Base-by-base conservation (phyloP, 2,888 invertebrate genomes). In the Charanyca ferruginea region DNA sequence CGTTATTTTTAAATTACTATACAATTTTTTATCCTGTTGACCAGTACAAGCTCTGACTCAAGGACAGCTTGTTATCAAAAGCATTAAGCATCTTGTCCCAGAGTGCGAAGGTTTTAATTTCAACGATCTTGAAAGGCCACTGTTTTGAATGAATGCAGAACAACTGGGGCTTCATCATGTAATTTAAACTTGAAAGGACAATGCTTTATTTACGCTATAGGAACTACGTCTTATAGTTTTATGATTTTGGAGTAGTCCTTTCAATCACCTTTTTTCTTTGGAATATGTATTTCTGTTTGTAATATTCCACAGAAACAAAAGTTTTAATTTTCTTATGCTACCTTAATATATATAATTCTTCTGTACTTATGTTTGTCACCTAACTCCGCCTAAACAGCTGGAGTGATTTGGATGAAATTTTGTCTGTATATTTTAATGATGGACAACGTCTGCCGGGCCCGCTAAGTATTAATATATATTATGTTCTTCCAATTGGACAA, bases 91-190 rank as follows among this genome's bases (percentile, higher is more conserved):
- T 42, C 22, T 53, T 53, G 16, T 32, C 28, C 28, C 25, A 13
- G 51, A 45, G 18, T 18, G 0, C 0, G 2, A 11, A 25, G 22
- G 23, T 18, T 47, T 20, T 20, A 59, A 45, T 62, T 44, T 55
- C 38, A 69, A 42, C 11, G 3, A 35, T 28, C 9, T 32, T 48
- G 9, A 47, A 60, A 47, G 0, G 25, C 32, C 7, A 9, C 1
- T 32, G 16, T 28, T 53, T 44, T 53, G 16, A 23, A 6, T 48
- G 35, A 9, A 38, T 9, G 32, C 22, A 16, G 23, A 41, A 35
- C 58, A 75, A 63, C 28, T 48, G 23, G 20, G 28, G 20, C 41
- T 41, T 41, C n/a, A 20, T 16, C 18, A 38, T 48, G 42, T 47
- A 45, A 52, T 53, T 70, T 45, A 18, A 38, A 22, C 35, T 45